Conservation (phyloP, 2,797 vertebrate species). For the Champsocephalus esox region DNA sequence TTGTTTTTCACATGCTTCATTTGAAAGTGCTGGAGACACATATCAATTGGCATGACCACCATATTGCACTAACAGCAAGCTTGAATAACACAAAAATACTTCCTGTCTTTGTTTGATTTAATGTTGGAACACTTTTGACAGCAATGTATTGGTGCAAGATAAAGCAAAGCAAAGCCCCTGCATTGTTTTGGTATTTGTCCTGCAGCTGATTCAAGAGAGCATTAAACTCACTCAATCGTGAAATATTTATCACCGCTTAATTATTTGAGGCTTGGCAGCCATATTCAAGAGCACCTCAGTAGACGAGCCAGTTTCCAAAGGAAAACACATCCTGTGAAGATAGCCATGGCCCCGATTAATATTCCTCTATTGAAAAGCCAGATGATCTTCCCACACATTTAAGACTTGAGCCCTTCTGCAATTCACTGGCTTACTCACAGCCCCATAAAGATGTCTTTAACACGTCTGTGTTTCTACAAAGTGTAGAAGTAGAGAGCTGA, state of each 20-base stretch:
- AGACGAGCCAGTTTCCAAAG: conserved; percentile 69
- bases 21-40: conserved; percentile 26
- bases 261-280: conserved; percentile 76
- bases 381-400: conserved; percentile 74
- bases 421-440: conserved; percentile 55
- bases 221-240: conserved; percentile 61
- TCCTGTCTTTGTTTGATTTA: conserved; percentile 19
- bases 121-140: conserved; percentile 30
- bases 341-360: conserved; percentile 66
- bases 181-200: conserved; percentile 55
- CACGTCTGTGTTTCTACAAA: neutral
- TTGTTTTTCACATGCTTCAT: conserved; percentile 48
- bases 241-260: conserved; percentile 78
- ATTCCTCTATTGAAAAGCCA: conserved; percentile 69
- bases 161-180: conserved; percentile 40
- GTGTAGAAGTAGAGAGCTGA: conserved; percentile 7
- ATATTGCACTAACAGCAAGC: conserved; percentile 28
- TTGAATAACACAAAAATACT: conserved; percentile 35
- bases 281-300: conserved; percentile 73
- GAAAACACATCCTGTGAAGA: conserved; percentile 66
- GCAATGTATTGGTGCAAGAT: conserved; percentile 16
- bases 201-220: conserved; percentile 55
- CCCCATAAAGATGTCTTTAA: conserved; percentile 50
- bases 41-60: conserved; percentile 24
- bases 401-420: conserved; percentile 52